These are phyloP conservation scores for Pogonocichla stellata DNA, from an alignment of 2,113 vertebrate species.

Conservation along the genomic window DNA sequence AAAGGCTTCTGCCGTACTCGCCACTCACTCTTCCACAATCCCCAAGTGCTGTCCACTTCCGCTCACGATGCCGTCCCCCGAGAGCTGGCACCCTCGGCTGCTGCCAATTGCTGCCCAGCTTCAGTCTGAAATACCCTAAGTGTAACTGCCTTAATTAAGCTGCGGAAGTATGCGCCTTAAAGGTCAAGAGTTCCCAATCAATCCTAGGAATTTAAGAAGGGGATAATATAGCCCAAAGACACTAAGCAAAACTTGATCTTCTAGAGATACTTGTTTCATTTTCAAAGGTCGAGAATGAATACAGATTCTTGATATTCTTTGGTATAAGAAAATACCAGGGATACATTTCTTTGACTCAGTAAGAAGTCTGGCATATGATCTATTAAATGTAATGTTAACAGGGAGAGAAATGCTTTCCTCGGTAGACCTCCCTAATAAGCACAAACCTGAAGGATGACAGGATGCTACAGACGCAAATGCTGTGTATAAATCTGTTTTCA, in stretches of 20 bases:
- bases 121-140: background rate
- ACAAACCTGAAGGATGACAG: background rate
- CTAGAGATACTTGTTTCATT: conserved; percentile 43
- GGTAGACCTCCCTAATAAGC: background rate
- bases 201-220: conserved; percentile 58
- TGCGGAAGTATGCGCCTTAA: background rate
- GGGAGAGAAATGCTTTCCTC: background rate
- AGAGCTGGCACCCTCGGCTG: background rate
- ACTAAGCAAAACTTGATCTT: conserved; percentile 45
- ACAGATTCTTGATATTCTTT: background rate
- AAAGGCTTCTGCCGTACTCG: background rate
- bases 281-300: conserved; percentile 31
- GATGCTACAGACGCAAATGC: background rate
- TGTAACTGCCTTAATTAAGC: conserved; percentile 18
- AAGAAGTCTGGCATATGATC: background rate
- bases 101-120: background rate
- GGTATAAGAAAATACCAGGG: conserved; percentile 11
- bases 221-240: conserved; percentile 50
- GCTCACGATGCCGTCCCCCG: accelerated
- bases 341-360: background rate
- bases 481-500: background rate
- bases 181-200: conserved; percentile 55
- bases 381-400: background rate
- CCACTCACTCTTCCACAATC: background rate
- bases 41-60: background rate